A percentile compares a stretch with the other conserved stretches of the same genome.
Conservation (phyloP, 1,140 invertebrate species). For the Branchinecta lindahli region DNA sequence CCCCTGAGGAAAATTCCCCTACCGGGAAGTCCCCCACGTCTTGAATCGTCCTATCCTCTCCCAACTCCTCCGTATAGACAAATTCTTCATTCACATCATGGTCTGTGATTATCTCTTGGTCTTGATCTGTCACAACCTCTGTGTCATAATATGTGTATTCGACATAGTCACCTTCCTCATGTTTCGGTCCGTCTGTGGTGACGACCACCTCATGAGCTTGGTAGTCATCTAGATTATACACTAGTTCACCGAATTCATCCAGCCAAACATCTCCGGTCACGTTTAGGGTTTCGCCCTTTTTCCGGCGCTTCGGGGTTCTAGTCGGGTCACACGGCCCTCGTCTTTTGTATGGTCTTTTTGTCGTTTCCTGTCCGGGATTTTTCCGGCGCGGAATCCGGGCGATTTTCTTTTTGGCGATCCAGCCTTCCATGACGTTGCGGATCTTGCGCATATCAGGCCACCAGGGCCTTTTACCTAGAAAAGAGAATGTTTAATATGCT, state of each 20-base stretch:
- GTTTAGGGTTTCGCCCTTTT: neutral
- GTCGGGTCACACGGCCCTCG: too few species aligned
- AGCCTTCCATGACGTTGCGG: neutral
- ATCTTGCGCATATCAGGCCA: neutral
- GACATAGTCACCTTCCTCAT: neutral
- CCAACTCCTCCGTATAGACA: neutral
- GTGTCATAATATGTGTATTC: neutral
- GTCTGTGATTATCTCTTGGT: neutral
- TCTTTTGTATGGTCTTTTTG: too few species aligned
- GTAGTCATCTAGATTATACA: neutral
- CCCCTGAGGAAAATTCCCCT: neutral
- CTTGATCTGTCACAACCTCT: neutral
- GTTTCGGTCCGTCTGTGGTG: neutral
- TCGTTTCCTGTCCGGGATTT: too few species aligned
- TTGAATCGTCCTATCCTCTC: neutral
- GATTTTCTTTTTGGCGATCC: constrained; percentile 3
- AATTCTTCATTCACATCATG: neutral
- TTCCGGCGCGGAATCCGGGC: neutral
- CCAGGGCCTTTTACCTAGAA: neutral
- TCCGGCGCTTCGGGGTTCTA: neutral
- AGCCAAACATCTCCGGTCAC: neutral
- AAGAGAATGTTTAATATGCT: neutral
- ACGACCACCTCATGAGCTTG: neutral
- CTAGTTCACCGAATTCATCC: neutral
- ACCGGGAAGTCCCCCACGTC: too few species aligned